These are phyloP conservation scores for Gastracanthus pulcherrimus DNA, from an alignment of 2,888 invertebrate genomes.

Conservation along the genomic window DNA sequence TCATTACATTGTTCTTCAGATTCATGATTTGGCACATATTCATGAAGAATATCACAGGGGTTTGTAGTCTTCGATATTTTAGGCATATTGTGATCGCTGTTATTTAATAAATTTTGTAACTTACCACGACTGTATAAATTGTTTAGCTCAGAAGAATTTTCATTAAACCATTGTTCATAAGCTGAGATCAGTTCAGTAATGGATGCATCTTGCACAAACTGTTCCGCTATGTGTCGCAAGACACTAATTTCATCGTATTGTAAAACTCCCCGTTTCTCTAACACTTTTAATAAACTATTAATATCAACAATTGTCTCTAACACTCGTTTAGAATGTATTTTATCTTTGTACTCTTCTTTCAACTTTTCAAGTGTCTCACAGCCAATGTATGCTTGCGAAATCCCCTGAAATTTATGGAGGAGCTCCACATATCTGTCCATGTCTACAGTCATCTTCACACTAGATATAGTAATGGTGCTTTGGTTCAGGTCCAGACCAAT, in stretches of 20 bases:
- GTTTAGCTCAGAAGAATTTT: slow-evolving; percentile 39
- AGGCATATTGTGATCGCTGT: slow-evolving; percentile 8
- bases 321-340: slow-evolving; percentile 65
- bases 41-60: neutral
- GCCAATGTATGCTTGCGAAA: slow-evolving; percentile 14
- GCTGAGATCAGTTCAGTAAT: slow-evolving; percentile 58
- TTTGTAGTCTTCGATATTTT: neutral
- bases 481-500: neutral
- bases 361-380: slow-evolving; percentile 49
- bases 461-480: slow-evolving; percentile 10
- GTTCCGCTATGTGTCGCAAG: slow-evolving; percentile 63
- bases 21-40: neutral
- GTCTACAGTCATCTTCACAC: slow-evolving; percentile 17
- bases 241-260: slow-evolving; percentile 62
- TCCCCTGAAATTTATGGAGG: neutral
- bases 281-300: slow-evolving; percentile 62
- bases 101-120: slow-evolving; percentile 43
- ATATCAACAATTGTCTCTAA: slow-evolving; percentile 64
- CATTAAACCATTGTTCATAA: slow-evolving; percentile 60
- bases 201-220: slow-evolving; percentile 57
- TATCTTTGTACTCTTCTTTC: slow-evolving; percentile 62
- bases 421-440: slow-evolving; percentile 24
- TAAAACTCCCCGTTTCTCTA: slow-evolving; percentile 68
- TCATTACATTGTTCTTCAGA: slow-evolving; percentile 20
- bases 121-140: slow-evolving; percentile 52